phyloP scores from a whole-genome alignment of 1,140 invertebrate genomes.

The Stegodyphus mimosarum region DNA sequence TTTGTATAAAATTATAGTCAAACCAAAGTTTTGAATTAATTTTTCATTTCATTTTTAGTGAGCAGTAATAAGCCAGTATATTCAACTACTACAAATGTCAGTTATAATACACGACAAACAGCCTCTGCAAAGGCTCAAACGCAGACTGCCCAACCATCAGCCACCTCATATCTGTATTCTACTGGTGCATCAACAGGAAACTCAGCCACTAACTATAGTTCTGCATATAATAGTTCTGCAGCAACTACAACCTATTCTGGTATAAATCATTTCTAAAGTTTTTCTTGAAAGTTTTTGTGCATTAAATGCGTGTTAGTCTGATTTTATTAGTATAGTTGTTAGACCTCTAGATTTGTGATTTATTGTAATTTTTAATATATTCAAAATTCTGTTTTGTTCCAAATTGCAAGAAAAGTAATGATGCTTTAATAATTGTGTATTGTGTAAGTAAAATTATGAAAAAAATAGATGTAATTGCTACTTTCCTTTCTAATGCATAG shows the following conservation, averaged over 20 bases:
- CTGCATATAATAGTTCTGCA: constrained; percentile 54
- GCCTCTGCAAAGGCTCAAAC: constrained; percentile 46
- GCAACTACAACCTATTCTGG: constrained; percentile 56
- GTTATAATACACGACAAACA: constrained; percentile 39
- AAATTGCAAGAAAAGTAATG: no score
- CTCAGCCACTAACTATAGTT: constrained; percentile 36
- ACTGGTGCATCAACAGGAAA: constrained; percentile 50
- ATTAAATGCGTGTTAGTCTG: no score
- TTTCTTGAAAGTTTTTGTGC: no score
- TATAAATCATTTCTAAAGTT: neutral
- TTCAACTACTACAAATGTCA: constrained; percentile 57
- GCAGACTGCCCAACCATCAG: constrained; percentile 32
- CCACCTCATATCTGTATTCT: constrained; percentile 53
- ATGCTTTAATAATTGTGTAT: no score
- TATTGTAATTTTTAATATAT: no score
- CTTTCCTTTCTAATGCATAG: no score
- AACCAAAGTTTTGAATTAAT: neutral
- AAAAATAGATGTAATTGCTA: no score
- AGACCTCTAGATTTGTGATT: no score
- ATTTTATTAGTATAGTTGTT: no score
- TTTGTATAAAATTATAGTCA: neutral
- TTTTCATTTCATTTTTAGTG: constrained; percentile 22
- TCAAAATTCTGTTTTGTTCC: no score
- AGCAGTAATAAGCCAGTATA: constrained; percentile 55
- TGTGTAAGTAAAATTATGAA: no score